Percentiles rank a stretch among this genome's conserved stretches.
These are phyloP conservation scores for Limnephilus auricula DNA, from an alignment of 2,888 invertebrate genomes.

Conservation along the genomic window DNA sequence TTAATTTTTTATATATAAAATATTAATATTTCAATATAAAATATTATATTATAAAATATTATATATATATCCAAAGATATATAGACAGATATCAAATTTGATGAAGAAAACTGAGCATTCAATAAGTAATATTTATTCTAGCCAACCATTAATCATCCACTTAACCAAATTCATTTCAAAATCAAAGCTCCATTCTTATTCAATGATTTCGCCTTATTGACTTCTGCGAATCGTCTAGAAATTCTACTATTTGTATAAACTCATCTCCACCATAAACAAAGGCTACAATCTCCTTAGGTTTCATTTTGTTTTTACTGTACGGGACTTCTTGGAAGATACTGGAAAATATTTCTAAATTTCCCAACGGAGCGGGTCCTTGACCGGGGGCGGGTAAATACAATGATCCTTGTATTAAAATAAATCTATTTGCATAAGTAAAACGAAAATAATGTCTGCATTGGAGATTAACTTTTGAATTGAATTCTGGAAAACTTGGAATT, in stretches of 20 bases:
- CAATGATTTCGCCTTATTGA: neutral
- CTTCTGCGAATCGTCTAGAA: neutral
- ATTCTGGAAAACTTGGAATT: neutral
- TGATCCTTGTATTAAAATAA: neutral
- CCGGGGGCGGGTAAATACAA: constrained; percentile 2
- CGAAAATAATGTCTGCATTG: neutral
- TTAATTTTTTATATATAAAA: too few species aligned
- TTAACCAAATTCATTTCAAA: neutral
- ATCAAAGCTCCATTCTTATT: neutral
- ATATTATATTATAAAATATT: too few species aligned
- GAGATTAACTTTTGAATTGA: neutral
- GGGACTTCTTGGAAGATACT: neutral
- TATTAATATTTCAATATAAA: too few species aligned
- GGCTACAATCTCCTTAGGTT: neutral
- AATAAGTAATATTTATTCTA: neutral
- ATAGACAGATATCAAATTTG: too few species aligned
- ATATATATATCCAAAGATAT: too few species aligned
- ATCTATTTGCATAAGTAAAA: constrained; percentile 2
- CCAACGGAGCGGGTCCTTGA: constrained; percentile 9
- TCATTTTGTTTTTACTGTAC: neutral
- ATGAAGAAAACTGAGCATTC: too few species aligned
- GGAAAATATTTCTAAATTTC: neutral
- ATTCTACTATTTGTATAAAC: neutral
- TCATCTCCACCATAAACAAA: neutral
- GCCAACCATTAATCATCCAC: neutral